Evolutionary conservation across 2,888 invertebrate species (phyloP), one percentile per base, ranked within the genome.

Genomic region (Antheraea yamamai): DNA sequence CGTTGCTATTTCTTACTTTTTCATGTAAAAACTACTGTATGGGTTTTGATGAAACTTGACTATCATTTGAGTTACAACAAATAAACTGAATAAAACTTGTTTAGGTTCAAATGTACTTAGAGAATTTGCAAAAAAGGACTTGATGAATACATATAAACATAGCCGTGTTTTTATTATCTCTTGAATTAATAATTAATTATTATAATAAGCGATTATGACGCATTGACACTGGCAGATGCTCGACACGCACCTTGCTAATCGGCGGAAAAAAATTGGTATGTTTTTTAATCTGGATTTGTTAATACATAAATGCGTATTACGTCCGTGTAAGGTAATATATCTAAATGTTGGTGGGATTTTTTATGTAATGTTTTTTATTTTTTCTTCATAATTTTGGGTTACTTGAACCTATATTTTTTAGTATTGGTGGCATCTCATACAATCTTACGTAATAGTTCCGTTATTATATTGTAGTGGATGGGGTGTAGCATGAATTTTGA

Each of bases 221-320:
- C 64, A 66, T 20, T 66, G 64, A 66, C 64, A 66, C 64, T 66
- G 64, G 30, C 64, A 66, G 64, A 66, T 66, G 64, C 64, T 30
- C 30, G 30, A 66, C 30, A 6, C 16, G 64, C 64, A 66, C 64
- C 64, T 66, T 66, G 64, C 30, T 30, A 6, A 30, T 30, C 14
- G 23, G 26, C 18, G 12, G 30, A 66, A 66, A 66, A 64, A 64
- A 66, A 66, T 12, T 16, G 12, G 26, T 16, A 61, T 30, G 30
- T 66, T 30, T 66, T 16, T 66, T 66, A 66, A 66, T 30, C 30
- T 66, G 30, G 10, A 8, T 61, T 58, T 58, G 6, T 26, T 26
- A 16, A 16, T 66, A 30, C 6, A 26, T 16, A 16, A 12, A 61
- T 12, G 12, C 61, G 23, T 61, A 47, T 12, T 47, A 47, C 12